phyloP scores from a whole-genome alignment of 1,140 invertebrate genomes.

The Chironomus tepperi region DNA sequence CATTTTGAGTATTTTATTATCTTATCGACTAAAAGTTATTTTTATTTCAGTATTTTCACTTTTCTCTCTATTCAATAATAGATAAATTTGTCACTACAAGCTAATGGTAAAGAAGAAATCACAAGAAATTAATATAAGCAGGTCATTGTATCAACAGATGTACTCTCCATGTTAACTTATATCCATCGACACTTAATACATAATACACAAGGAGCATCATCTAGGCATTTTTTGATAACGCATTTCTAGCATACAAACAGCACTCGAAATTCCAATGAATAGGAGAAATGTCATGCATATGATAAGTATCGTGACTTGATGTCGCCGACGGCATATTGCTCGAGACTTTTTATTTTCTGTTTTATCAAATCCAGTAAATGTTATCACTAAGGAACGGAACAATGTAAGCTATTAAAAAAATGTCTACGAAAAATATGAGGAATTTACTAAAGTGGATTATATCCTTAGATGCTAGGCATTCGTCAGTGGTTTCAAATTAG shows the following conservation, averaged over 20 bases:
- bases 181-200: too few species aligned
- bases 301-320: conserved; percentile 68
- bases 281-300: conserved; percentile 69
- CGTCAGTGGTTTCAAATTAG: too few species aligned
- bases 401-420: too few species aligned
- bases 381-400: background rate
- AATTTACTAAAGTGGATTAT: too few species aligned
- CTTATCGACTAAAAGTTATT: too few species aligned
- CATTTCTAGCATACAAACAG: conserved; percentile 57
- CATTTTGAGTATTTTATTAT: too few species aligned
- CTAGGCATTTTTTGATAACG: conserved; percentile 14
- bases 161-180: too few species aligned
- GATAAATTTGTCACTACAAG: background rate
- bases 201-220: background rate
- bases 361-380: conserved; percentile 4
- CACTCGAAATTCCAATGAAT: conserved; percentile 63
- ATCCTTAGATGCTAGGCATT: too few species aligned
- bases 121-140: background rate
- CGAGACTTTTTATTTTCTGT: background rate
- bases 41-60: background rate
- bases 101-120: background rate
- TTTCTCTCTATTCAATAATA: background rate
- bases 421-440: too few species aligned
- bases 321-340: conserved; percentile 53
- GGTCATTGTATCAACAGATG: too few species aligned